phyloP scores from a whole-genome alignment of 2,797 vertebrate species.

The Parotocinclus haroldoi region DNA sequence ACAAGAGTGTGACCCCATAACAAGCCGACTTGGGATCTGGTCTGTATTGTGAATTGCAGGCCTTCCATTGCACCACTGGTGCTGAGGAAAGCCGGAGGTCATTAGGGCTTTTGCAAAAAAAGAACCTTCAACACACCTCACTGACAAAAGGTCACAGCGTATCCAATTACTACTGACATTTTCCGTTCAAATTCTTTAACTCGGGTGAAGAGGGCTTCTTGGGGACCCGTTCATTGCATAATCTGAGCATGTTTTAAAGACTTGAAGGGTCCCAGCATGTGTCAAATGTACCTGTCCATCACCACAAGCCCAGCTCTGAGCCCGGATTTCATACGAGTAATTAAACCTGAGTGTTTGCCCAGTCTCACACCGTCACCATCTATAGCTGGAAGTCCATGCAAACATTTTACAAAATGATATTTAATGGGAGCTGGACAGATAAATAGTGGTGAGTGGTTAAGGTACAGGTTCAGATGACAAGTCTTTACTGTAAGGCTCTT shows the following conservation, averaged over 20 bases:
- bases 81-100: conserved; percentile 28
- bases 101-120: conserved; percentile 31
- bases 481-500: too few relatives aligned
- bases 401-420: too few relatives aligned
- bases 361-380: too few relatives aligned
- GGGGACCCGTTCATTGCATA: conserved; percentile 53
- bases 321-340: too few relatives aligned
- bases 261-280: conserved; percentile 21
- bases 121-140: conserved; percentile 44
- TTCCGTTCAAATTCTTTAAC: conserved; percentile 59
- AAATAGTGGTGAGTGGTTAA: too few relatives aligned
- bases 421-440: too few relatives aligned
- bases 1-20: too few relatives aligned
- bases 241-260: conserved; percentile 49
- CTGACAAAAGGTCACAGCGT: conserved; percentile 62
- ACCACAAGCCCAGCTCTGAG: not conserved
- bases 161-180: conserved; percentile 69
- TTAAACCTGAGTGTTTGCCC: too few relatives aligned
- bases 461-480: too few relatives aligned
- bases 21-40: conserved; percentile 10
- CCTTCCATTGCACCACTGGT: not conserved
- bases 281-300: conserved; percentile 24
- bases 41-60: not conserved
- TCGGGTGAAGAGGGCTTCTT: conserved; percentile 48
- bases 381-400: too few relatives aligned